A percentile compares a stretch with the other conserved stretches of the same genome.
Evolutionary conservation across 30 jellyfish, hydroid and myxozoan genomes (phyloP).

Genomic region (Euphysa ruthae): DNA sequence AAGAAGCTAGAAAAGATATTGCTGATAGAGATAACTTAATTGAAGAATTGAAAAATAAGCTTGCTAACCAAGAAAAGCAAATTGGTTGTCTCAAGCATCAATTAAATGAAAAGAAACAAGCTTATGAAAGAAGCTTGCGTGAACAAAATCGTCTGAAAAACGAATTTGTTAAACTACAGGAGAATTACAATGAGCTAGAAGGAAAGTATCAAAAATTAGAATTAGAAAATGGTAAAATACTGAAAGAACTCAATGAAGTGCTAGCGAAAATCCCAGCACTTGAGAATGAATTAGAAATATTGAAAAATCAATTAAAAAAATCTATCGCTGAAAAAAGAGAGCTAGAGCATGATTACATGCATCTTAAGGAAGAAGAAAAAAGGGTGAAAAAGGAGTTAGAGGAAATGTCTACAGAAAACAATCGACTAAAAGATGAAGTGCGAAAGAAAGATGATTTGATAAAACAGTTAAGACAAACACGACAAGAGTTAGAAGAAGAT

Average conservation of each 20-base stretch:
- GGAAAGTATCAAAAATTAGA: constrained; percentile 62
- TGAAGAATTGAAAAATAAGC: constrained; percentile 60
- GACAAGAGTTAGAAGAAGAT: constrained; percentile 59
- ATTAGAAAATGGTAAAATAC: constrained; percentile 62
- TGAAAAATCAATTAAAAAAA: constrained; percentile 49
- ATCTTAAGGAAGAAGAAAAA: constrained; percentile 60
- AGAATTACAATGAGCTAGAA: constrained; percentile 50
- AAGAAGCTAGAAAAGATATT: constrained; percentile 68
- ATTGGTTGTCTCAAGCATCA: constrained; percentile 67
- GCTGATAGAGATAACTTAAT: constrained; percentile 69
- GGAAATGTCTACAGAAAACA: constrained; percentile 47
- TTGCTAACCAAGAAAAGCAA: constrained; percentile 53
- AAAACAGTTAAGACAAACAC: constrained; percentile 49
- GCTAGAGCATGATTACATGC: constrained; percentile 39
- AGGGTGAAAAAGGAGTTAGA: constrained; percentile 50
- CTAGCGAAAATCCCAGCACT: constrained; percentile 60
- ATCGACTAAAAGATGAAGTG: constrained; percentile 59
- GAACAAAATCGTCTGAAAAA: constrained; percentile 77
- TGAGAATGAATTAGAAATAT: constrained; percentile 58
- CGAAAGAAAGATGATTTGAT: constrained; percentile 59
- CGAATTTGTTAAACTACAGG: constrained; percentile 66
- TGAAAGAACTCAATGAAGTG: constrained; percentile 54
- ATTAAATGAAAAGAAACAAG: constrained; percentile 52
- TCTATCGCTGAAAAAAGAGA: constrained; percentile 50
- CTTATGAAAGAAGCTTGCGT: constrained; percentile 80